Evolutionary conservation across 2,113 vertebrate species (phyloP), one percentile per base, ranked within the genome.

Genomic region (Pteropus alecto): DNA sequence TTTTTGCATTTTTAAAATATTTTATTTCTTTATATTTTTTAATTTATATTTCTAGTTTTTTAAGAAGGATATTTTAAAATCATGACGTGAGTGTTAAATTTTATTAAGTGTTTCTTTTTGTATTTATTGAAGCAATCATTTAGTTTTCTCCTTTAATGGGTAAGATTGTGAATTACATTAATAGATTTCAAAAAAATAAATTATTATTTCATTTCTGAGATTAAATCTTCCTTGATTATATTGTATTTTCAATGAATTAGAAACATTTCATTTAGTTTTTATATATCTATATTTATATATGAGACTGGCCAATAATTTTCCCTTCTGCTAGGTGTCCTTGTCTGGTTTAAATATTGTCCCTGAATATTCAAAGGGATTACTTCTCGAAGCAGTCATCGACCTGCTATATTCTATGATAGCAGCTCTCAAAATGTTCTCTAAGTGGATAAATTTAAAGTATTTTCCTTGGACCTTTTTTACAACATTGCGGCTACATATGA

Each of bases 61-160:
- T 73, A 43, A 87, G 43, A 92, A 92, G 33, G 16, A 61, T 90
- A 79, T 68, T 96, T 85, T 56, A 87, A 96, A 96, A 48, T 71
- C 35, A 67, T 48, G 33, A 90, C 48, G 16, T 87, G 19, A 88
- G 19, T 76, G 11, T 81, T 89, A 74, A 63, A 41, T 87, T 38
- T 88, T 92, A 82, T 73, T 74, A 73, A 22, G 33, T 51, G 43
- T 19, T 67, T 84, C 30, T 73, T 79, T 43, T 43, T 83, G 6
- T 87, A 51, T 79, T 46, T 96, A 41, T 48, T 84, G 11, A 79
- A 1, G n/a, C 68, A 24, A 79, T 93, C 33, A 58, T 63, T 95
- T 95, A 71, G 65, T 33, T 90, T 95, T 92, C n/a, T 46, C 30
- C 22, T 13, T 78, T 78, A 78, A 48, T 84, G 19, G 22, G n/a